phyloP scores from a whole-genome alignment of 1,140 invertebrate species.

The Yoshiicerus persimilis region DNA sequence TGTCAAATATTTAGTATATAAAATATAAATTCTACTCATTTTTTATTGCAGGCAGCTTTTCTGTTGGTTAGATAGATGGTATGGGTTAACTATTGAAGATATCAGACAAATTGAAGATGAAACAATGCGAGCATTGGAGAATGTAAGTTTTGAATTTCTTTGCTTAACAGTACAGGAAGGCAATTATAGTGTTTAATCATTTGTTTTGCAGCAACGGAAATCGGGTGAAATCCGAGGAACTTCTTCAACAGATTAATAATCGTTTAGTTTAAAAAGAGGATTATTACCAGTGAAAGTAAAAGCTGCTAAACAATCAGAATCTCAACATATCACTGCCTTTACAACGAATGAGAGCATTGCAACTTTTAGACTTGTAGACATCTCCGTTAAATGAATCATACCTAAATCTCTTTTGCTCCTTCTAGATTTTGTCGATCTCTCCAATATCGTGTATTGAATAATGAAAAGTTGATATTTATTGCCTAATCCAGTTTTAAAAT shows the following conservation, averaged over 20 bases:
- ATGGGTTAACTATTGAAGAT: constrained; percentile 91
- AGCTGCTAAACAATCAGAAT: background rate
- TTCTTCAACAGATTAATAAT: background rate
- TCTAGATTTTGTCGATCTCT: too few relatives aligned
- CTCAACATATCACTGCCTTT: background rate
- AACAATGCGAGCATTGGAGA: constrained; percentile 86
- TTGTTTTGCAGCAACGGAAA: background rate
- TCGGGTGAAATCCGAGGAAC: background rate
- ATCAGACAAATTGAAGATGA: constrained; percentile 89
- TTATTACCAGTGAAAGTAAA: background rate
- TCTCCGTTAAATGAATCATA: too few relatives aligned
- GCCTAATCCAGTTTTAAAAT: too few relatives aligned
- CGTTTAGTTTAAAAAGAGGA: too few relatives aligned
- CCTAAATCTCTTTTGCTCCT: too few relatives aligned
- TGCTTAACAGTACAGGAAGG: background rate
- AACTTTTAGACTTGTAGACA: too few relatives aligned
- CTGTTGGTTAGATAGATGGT: constrained; percentile 94
- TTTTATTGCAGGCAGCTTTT: constrained; percentile 83
- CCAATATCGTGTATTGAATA: too few relatives aligned
- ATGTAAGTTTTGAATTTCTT: constrained; percentile 52
- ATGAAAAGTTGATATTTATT: too few relatives aligned
- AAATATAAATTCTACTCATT: background rate
- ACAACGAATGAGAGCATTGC: too few relatives aligned
- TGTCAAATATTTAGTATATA: too few relatives aligned
- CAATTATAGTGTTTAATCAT: background rate